Base-by-base conservation (phyloP, 2,888 invertebrate species). In the Megastigmus dorsalis region DNA sequence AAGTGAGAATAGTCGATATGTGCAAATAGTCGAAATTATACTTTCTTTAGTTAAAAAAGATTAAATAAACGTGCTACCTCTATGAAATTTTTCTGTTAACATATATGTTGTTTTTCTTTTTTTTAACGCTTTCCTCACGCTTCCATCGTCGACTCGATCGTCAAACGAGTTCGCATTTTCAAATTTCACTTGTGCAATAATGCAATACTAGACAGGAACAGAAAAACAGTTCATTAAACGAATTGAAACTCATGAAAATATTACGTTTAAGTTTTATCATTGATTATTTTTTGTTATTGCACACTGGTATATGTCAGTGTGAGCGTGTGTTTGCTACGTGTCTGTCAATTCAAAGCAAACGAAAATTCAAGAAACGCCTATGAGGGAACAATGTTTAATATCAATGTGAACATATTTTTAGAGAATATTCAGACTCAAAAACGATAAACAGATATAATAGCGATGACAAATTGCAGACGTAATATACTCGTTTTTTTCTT, bases 361-460 rank as follows among this genome's bases (percentile, higher is more conserved):
- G 18, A 50, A 26, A 54, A 30, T 65, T 23, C 18, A 23, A 15
- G 9, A 67, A 76, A 80, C 78, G 79, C 82, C 82, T 85, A 84
- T 78, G 82, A 83, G 85, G 85, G 85, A 85, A 83, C 85, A 85
- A 85, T 82, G 81, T 82, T 81, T 82, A 80, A 85, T 84, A 85
- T 85, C 84, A 84, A 82, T 81, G 82, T 81, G 81, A 83, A 85
- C 84, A 85, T 85, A 85, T 85, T 85, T 85, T 85, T 85, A 83
- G 84, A 85, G 69, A 82, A 81, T 84, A 83, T 84, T 84, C 81
- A 43, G 54, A 26, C 55, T 50, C 48, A 43, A 41, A 71, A 71
- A 68, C 26, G 23, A 48, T 26, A 68, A 48, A 48, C 18, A 33
- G 38, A 36, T 52, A 50, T 52, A 50, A 55, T 50, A 68, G 60